These are phyloP conservation scores for Rhagonycha lutea DNA, from an alignment of 2,888 invertebrate species.

Conservation along the genomic window DNA sequence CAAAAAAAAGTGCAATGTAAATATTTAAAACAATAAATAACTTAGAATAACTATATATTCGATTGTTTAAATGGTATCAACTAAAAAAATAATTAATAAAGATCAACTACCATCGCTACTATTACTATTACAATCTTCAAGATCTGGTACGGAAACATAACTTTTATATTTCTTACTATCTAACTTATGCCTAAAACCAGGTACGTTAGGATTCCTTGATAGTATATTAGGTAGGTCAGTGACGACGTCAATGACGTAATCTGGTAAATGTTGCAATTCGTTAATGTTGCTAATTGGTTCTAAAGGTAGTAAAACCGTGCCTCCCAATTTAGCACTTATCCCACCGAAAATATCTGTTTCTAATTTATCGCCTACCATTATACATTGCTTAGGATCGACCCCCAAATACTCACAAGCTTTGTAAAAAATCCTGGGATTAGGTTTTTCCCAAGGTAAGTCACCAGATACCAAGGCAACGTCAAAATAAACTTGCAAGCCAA, in stretches of 20 bases:
- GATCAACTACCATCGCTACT: conserved; percentile 59
- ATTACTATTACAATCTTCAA: conserved; percentile 55
- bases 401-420: conserved; percentile 78
- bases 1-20: not conserved
- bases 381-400: conserved; percentile 74
- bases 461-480: conserved; percentile 82
- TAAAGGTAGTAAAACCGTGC: conserved; percentile 81
- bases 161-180: conserved; percentile 27
- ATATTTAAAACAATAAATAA: not conserved
- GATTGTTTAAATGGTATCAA: not conserved
- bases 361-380: conserved; percentile 87
- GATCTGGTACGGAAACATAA: conserved; percentile 44
- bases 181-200: conserved; percentile 35
- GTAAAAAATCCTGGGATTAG: conserved; percentile 79
- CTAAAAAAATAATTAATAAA: conserved; percentile 16
- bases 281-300: conserved; percentile 20
- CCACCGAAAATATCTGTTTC: conserved; percentile 89
- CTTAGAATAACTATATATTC: not conserved
- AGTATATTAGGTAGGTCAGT: conserved; percentile 66
- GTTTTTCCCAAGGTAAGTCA: conserved; percentile 86
- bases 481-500: conserved; percentile 73
- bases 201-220: conserved; percentile 56
- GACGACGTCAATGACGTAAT: conserved; percentile 68
- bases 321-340: conserved; percentile 70
- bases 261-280: conserved; percentile 58